These are phyloP conservation scores for Chondrosia reniformis DNA, from an alignment of 37 sponge, comb jelly and placozoan species.

Conservation along the genomic window DNA sequence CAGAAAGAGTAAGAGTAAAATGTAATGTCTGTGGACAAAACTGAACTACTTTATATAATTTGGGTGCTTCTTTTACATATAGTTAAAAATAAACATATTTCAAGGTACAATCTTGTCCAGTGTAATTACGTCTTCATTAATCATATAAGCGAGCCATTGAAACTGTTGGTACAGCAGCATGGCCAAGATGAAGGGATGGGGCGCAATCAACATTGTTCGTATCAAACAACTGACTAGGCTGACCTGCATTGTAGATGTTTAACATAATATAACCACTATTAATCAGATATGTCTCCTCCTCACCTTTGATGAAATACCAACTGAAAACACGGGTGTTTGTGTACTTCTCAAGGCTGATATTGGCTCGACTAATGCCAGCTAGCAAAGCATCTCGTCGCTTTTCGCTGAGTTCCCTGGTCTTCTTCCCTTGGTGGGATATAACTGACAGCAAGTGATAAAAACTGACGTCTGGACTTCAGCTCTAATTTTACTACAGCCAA, in stretches of 20 bases:
- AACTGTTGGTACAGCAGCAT: background rate
- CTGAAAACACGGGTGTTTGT: slow-evolving; percentile 8
- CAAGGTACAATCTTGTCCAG: no score
- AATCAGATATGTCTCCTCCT: no score
- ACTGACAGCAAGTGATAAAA: slow-evolving; percentile 15
- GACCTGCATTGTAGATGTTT: no score
- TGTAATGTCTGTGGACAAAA: no score
- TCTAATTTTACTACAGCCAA: slow-evolving; percentile 9
- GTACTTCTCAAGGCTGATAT: background rate
- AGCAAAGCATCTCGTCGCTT: slow-evolving; percentile 8
- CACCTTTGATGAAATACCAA: background rate
- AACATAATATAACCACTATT: no score
- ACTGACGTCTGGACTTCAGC: background rate
- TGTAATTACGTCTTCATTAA: no score
- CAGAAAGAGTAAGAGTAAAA: no score
- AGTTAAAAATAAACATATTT: no score
- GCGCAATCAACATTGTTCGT: slow-evolving; percentile 5
- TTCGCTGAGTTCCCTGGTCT: slow-evolving; percentile 12
- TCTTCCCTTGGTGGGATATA: background rate
- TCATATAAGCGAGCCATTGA: no score
- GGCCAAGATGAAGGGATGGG: slow-evolving; percentile 16
- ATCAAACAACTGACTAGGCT: slow-evolving; percentile 9
- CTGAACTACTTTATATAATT: no score
- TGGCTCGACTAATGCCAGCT: slow-evolving; percentile 4
- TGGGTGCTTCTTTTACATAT: no score